Conservation (phyloP, 2,797 vertebrate genomes). For the Danionella dracula region DNA sequence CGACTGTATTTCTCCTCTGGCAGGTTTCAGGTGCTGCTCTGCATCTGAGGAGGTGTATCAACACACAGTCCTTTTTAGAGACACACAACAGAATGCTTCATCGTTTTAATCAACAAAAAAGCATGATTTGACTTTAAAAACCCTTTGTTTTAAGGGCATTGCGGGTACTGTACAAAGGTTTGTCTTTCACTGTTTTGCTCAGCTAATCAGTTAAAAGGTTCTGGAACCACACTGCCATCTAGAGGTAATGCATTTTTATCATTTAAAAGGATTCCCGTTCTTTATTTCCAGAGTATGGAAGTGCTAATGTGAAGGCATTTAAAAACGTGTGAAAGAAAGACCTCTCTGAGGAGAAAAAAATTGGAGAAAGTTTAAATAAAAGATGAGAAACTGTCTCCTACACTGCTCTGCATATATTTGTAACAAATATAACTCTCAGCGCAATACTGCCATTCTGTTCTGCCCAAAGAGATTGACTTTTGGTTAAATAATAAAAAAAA, state of each 20-base stretch:
- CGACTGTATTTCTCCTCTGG: background rate
- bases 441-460: no score
- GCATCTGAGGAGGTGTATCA: slow-evolving; percentile 7
- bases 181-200: background rate
- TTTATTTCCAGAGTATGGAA: no score
- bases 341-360: no score
- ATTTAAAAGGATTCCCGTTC: no score
- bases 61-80: background rate
- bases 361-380: no score
- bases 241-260: slow-evolving; percentile 7
- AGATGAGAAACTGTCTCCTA: no score
- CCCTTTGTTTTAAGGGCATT: background rate
- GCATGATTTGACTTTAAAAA: background rate
- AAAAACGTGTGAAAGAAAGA: no score
- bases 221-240: slow-evolving; percentile 44
- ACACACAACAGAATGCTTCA: background rate
- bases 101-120: background rate
- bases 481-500: no score
- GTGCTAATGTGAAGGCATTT: no score
- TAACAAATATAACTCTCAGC: no score
- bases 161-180: background rate
- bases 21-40: background rate
- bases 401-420: no score
- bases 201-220: background rate
- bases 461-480: no score